Conservation (phyloP, 2,797 vertebrate genomes). For the Danio tinwini region DNA sequence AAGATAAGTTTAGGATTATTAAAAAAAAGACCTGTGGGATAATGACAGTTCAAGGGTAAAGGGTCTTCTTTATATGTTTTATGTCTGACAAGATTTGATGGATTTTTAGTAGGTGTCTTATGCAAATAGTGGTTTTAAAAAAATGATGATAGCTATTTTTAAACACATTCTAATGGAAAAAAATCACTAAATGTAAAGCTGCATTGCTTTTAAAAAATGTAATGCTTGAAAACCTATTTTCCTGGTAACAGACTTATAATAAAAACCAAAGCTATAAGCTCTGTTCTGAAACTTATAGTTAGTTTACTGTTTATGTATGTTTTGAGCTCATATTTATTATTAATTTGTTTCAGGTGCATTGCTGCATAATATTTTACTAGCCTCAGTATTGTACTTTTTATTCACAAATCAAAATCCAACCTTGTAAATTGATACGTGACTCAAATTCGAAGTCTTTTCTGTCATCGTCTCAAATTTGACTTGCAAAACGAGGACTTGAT, state of each 20-base stretch:
- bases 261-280: neutral
- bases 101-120: no score
- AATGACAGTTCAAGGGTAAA: no score
- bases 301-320: neutral
- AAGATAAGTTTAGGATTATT: no score
- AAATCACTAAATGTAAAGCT: no score
- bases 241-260: neutral
- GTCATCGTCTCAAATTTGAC: slow-evolving; percentile 9
- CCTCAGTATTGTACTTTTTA: neutral
- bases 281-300: neutral
- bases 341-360: neutral
- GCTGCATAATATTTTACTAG: slow-evolving; percentile 4
- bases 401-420: slow-evolving; percentile 13
- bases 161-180: no score
- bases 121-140: no score
- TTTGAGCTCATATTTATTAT: neutral
- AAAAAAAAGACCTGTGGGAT: no score
- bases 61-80: no score
- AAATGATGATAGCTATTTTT: no score
- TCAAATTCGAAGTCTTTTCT: neutral
- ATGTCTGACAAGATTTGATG: no score
- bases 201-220: no score
- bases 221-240: neutral
- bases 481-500: slow-evolving; percentile 14
- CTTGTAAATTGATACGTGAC: slow-evolving; percentile 20